These are phyloP conservation scores for Tetrao urogallus DNA, from an alignment of 2,113 vertebrate genomes.

Conservation along the genomic window DNA sequence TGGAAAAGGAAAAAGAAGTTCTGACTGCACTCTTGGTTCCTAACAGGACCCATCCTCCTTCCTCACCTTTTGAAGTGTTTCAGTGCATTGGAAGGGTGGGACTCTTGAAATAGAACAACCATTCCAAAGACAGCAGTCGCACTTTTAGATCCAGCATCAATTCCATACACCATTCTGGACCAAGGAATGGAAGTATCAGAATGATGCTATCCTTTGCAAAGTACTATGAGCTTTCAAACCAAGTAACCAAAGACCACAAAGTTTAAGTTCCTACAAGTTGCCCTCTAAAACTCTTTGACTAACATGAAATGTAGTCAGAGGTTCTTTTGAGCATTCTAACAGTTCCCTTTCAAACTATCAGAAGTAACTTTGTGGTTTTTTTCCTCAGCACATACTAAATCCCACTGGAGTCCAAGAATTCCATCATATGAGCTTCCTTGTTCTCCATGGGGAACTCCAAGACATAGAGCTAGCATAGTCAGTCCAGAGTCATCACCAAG, in stretches of 20 bases:
- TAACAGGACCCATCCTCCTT: background rate
- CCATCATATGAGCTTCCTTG: background rate
- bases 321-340: background rate
- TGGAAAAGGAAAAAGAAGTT: background rate
- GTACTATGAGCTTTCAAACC: background rate
- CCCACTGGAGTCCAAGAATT: background rate
- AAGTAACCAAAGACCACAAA: background rate
- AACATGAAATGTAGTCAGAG: background rate
- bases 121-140: background rate
- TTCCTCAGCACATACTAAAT: background rate
- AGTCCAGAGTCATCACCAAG: background rate
- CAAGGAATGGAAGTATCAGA: background rate
- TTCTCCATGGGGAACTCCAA: background rate
- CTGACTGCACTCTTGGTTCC: background rate
- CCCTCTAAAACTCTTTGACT: background rate
- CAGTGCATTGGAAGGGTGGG: background rate
- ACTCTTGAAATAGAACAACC: background rate
- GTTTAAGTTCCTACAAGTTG: background rate
- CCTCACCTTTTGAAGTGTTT: background rate
- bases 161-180: background rate
- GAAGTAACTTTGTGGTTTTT: background rate
- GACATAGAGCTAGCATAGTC: background rate
- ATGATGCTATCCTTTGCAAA: background rate
- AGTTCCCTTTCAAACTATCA: background rate
- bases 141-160: background rate